phyloP scores from a whole-genome alignment of 2,888 invertebrate species.

The Leptopilina drosophilae region DNA sequence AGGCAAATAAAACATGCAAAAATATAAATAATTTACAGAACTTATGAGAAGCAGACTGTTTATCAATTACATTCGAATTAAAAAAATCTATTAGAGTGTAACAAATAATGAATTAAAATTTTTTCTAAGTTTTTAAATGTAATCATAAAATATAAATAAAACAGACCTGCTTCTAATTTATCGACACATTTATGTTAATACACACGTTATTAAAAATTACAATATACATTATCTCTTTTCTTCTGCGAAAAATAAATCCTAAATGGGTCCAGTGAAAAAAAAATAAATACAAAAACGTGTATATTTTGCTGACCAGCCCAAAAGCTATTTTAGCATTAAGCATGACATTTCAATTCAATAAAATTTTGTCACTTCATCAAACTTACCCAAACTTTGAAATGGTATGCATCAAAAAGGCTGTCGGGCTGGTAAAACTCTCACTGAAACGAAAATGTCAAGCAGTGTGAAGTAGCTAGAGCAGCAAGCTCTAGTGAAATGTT shows the following conservation, averaged over 20 bases:
- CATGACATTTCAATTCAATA: conserved; percentile 61
- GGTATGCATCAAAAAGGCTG: conserved; percentile 85
- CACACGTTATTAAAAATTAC: no score
- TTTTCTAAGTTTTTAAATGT: no score
- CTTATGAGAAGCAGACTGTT: no score
- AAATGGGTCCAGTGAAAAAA: background rate
- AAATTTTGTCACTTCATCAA: conserved; percentile 68
- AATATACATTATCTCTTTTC: background rate
- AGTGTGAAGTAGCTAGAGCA: conserved; percentile 71
- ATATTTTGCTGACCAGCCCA: conserved; percentile 66
- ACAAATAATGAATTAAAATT: no score
- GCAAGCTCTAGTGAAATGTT: conserved; percentile 63
- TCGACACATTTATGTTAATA: no score
- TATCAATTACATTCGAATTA: no score
- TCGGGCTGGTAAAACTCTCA: conserved; percentile 83
- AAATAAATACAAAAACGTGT: conserved; percentile 38
- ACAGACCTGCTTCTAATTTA: no score
- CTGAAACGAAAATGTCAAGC: conserved; percentile 82
- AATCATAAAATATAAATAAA: no score
- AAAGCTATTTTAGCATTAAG: conserved; percentile 69
- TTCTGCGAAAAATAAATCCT: background rate
- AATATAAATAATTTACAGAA: no score
- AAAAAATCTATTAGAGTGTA: no score
- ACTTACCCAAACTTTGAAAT: conserved; percentile 87
- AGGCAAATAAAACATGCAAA: no score